Evolutionary conservation across 1,140 invertebrate species (phyloP).

Genomic region (Diplogasteroides magnus): DNA sequence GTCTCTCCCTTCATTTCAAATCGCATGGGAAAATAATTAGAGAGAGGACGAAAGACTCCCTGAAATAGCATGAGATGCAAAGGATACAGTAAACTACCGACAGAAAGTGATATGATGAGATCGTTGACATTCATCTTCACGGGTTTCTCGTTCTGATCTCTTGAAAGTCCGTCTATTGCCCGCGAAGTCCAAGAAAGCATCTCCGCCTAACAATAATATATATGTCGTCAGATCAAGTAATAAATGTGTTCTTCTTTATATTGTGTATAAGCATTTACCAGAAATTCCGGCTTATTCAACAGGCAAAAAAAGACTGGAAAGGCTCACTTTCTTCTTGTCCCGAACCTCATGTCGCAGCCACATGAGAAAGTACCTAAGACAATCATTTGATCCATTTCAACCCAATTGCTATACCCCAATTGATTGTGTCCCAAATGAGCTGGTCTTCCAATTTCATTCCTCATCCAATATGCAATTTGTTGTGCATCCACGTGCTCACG

Average conservation of each 20-base stretch:
- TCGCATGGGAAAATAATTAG: conserved; percentile 45
- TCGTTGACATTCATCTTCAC: conserved; percentile 42
- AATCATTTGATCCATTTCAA: not conserved
- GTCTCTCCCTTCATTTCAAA: conserved; percentile 48
- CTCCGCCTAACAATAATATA: too few species aligned
- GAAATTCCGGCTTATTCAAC: not conserved
- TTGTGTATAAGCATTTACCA: too few species aligned
- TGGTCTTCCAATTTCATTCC: conserved; percentile 36
- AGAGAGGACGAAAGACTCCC: conserved; percentile 49
- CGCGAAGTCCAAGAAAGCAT: conserved; percentile 32
- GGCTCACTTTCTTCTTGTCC: conserved; percentile 25
- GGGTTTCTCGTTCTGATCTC: conserved; percentile 38
- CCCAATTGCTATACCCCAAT: conserved; percentile 32
- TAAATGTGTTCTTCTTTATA: too few species aligned
- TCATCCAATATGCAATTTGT: conserved; percentile 48
- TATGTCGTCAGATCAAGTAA: too few species aligned
- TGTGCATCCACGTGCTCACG: conserved; percentile 29
- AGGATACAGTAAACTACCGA: conserved; percentile 16
- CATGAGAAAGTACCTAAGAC: conserved; percentile 37
- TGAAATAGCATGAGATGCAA: conserved; percentile 1
- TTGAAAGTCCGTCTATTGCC: conserved; percentile 39
- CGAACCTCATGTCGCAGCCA: conserved; percentile 47
- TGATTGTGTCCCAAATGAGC: conserved; percentile 44
- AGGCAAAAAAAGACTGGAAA: not conserved
- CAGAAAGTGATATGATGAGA: conserved; percentile 36